Conservation (phyloP, 2,888 invertebrate species). For the Drepanosiphum platanoidis region DNA sequence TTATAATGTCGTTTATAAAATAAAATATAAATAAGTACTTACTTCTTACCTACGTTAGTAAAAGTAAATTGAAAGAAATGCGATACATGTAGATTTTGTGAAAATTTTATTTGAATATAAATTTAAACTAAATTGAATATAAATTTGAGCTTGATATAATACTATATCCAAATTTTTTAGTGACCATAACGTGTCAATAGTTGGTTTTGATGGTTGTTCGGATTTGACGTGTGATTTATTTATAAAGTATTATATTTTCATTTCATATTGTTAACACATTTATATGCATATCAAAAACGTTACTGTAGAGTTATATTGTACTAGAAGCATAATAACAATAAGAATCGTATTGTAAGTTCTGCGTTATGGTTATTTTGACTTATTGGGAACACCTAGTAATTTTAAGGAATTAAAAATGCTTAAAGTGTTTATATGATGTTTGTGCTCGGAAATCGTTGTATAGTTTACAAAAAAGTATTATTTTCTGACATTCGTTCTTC, state of each 20-base stretch:
- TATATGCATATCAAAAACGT: neutral
- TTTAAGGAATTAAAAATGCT: neutral
- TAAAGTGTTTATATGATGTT: neutral
- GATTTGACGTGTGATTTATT: constrained; percentile 10
- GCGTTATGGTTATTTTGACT: neutral
- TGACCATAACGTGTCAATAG: neutral
- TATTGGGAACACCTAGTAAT: constrained; percentile 9
- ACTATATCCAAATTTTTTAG: neutral
- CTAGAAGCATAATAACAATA: neutral
- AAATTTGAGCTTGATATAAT: neutral
- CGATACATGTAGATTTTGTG: neutral
- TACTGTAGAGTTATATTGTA: neutral
- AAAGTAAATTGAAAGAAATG: neutral
- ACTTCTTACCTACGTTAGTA: neutral
- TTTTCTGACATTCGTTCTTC: neutral
- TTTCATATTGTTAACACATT: neutral
- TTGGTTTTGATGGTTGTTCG: constrained; percentile 1
- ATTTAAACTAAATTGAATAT: neutral
- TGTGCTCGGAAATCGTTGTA: constrained; percentile 3
- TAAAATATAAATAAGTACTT: neutral
- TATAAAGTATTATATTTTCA: neutral
- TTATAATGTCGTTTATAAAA: neutral
- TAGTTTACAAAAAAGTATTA: neutral
- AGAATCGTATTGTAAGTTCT: constrained; percentile 9
- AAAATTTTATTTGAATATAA: neutral